phyloP scores from a whole-genome alignment of 2,888 invertebrate genomes.

The Dendrolimus pini region DNA sequence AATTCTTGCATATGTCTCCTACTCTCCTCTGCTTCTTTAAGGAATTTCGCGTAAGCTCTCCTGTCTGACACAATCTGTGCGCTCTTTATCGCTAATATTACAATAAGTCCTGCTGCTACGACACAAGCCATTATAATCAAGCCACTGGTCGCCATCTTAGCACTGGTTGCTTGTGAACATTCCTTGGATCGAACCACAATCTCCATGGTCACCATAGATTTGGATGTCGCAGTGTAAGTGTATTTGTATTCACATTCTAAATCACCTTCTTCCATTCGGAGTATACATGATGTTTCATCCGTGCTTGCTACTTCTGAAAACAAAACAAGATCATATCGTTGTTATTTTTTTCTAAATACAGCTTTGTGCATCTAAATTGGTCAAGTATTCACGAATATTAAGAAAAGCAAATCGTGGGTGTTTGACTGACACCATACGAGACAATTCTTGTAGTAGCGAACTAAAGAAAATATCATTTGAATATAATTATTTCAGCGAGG shows the following conservation, averaged over 20 bases:
- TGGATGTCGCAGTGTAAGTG: conserved; percentile 46
- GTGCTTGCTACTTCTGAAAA: conserved; percentile 31
- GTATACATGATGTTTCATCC: conserved; percentile 46
- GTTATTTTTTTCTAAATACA: neutral
- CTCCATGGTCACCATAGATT: conserved; percentile 43
- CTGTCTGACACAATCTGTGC: conserved; percentile 67
- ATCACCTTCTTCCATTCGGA: conserved; percentile 38
- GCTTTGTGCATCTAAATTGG: no score
- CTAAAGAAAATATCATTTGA: no score
- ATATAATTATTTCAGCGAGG: no score
- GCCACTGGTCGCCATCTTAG: conserved; percentile 46
- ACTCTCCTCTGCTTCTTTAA: conserved; percentile 57
- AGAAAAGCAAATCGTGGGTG: no score
- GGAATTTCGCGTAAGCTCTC: conserved; percentile 71
- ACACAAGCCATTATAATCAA: conserved; percentile 61
- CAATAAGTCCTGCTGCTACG: conserved; percentile 58
- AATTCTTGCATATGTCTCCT: conserved; percentile 52
- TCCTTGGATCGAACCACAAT: conserved; percentile 48
- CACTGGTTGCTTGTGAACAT: conserved; percentile 52
- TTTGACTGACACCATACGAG: no score
- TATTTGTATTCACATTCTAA: conserved; percentile 59
- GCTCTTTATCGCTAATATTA: conserved; percentile 53
- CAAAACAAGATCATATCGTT: neutral
- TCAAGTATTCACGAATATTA: no score
- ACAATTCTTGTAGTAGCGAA: no score